phyloP scores from a whole-genome alignment of 1,140 invertebrate species.

The Diorhabda elongata region DNA sequence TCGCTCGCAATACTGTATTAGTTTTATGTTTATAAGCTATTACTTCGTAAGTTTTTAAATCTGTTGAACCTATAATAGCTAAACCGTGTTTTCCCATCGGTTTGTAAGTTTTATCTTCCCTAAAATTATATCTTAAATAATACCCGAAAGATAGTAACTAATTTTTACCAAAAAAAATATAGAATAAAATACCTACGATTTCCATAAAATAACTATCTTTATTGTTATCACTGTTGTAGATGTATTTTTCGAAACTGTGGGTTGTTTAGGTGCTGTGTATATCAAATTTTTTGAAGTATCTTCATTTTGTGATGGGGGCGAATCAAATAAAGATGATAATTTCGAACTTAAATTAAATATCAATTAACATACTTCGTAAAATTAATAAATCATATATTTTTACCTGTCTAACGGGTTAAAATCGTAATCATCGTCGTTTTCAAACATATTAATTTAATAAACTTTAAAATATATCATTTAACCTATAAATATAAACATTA shows the following conservation, averaged over 20 bases:
- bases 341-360: constrained; percentile 28
- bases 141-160: background rate
- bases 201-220: constrained; percentile 30
- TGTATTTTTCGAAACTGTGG: constrained; percentile 15
- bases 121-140: constrained; percentile 21
- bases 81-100: constrained; percentile 30
- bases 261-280: constrained; percentile 37
- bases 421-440: constrained; percentile 26
- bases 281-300: constrained; percentile 23
- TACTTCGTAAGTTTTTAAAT: constrained; percentile 27
- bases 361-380: constrained; percentile 9
- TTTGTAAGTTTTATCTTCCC: constrained; percentile 22
- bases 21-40: constrained; percentile 34
- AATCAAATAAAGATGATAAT: constrained; percentile 32
- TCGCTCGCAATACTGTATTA: constrained; percentile 27
- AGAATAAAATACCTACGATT: constrained; percentile 25
- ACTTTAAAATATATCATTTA: background rate
- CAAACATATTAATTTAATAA: constrained; percentile 17
- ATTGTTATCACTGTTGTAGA: constrained; percentile 19
- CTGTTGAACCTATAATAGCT: constrained; percentile 27
- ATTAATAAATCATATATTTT: background rate
- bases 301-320: background rate
- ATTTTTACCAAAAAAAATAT: background rate
- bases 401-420: constrained; percentile 24
- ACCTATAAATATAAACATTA: background rate